Evolutionary conservation across 2,888 invertebrate species (phyloP), one percentile per base, ranked within the genome.

Genomic region (Acronicta psi): DNA sequence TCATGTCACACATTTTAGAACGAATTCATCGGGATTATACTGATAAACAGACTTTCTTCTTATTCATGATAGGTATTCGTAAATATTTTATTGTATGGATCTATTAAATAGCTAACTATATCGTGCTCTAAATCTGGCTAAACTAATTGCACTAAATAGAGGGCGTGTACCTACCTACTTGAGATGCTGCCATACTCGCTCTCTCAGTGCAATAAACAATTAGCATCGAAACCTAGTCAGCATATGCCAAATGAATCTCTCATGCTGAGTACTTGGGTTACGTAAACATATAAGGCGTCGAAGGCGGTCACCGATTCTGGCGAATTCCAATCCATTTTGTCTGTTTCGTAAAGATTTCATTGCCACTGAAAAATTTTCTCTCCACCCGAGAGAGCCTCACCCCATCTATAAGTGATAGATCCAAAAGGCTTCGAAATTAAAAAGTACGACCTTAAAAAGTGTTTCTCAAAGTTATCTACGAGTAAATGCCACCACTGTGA

Each of bases 241-340:
- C 72, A 72, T 59, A 53, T 67, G 60, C 77, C 78, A 86, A 86
- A 81, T 83, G 80, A 81, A 80, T 74, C 81, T 74, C 69, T 74
- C 61, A 73, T 69, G 69, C 69, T 72, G 75, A 70, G 69, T 79
- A 73, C 75, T 77, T 73, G 54, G 73, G 80, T 87, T 87, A 86
- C 82, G 80, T 84, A 86, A 86, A 82, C 84, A 78, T 80, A 80
- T 81, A 82, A 81, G 1, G 25, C 9, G 78, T 80, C 81, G 64
- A 72, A 83, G 80, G 75, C 81, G 85, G 79, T 85, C 77, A 73
- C 80, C 81, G 83, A 86, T 85, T 86, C 85, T 81, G 69, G 78
- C 80, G 69, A 71, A 61, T 69, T 70, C 57, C 65, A 67, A 66
- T 62, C 76, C 78, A 82, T 86, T 88, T 81, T 73, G 84, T 85